These are phyloP conservation scores for Salvelinus namaycush DNA, from an alignment of 2,113 vertebrate genomes.

Conservation along the genomic window DNA sequence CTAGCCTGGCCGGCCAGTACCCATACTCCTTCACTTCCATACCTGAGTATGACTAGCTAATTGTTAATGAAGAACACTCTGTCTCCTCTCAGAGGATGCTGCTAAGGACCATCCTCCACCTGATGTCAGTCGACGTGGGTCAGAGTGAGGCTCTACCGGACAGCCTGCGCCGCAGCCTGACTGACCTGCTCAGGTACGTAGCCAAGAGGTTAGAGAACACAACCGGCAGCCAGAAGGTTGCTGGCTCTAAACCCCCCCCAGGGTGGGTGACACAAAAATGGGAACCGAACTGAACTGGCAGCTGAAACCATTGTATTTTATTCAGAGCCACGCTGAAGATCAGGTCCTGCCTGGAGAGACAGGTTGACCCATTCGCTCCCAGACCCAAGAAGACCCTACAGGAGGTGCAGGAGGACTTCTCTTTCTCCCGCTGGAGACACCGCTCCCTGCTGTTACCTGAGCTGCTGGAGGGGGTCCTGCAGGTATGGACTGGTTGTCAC, in stretches of 20 bases:
- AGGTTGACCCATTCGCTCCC: slow-evolving; percentile 76
- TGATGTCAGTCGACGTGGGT: slow-evolving; percentile 87
- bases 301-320: no score
- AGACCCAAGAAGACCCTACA: slow-evolving; percentile 81
- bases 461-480: slow-evolving; percentile 87
- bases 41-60: no score
- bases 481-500: slow-evolving; percentile 20
- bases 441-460: slow-evolving; percentile 88
- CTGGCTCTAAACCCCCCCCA: no score
- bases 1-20: no score
- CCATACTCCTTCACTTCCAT: no score
- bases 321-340: slow-evolving; percentile 86
- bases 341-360: slow-evolving; percentile 80
- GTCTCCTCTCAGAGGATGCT: slow-evolving; percentile 81
- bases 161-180: slow-evolving; percentile 86
- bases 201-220: no score
- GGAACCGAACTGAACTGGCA: no score
- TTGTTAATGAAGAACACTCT: no score
- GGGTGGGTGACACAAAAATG: no score
- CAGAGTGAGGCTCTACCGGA: slow-evolving; percentile 84
- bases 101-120: slow-evolving; percentile 84
- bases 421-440: slow-evolving; percentile 81
- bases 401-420: slow-evolving; percentile 76
- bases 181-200: slow-evolving; percentile 75
- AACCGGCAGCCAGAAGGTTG: no score